phyloP scores from a whole-genome alignment of 92 coral and sea anemone species.

The Siderastrea siderea region DNA sequence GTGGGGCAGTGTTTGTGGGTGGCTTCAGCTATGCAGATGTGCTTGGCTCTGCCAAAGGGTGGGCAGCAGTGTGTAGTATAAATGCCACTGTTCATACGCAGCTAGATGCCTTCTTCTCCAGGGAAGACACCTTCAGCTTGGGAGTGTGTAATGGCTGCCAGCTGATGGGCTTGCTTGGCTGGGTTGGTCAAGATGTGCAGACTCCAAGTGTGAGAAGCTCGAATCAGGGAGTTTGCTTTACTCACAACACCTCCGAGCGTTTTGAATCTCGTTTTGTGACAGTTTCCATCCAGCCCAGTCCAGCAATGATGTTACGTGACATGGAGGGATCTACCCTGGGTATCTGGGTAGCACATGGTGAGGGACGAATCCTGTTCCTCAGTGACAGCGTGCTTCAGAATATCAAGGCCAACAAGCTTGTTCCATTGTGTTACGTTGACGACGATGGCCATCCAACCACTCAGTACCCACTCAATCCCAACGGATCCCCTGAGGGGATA shows the following conservation, averaged over 20 bases:
- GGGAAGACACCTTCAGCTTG: slow-evolving; percentile 95
- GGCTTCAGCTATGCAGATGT: slow-evolving; percentile 99
- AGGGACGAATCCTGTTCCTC: slow-evolving; percentile 84
- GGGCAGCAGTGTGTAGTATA: slow-evolving; percentile 98
- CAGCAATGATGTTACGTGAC: slow-evolving; percentile 92
- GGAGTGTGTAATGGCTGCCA: slow-evolving; percentile 99
- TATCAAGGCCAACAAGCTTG: slow-evolving; percentile 75
- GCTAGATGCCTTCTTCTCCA: slow-evolving; percentile 85
- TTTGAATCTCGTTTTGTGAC: slow-evolving; percentile 97
- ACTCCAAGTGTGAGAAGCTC: neutral
- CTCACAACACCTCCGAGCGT: slow-evolving; percentile 95
- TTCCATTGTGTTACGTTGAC: slow-evolving; percentile 90
- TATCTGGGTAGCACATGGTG: slow-evolving; percentile 98
- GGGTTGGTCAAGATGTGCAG: slow-evolving; percentile 84
- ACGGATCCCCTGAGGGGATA: slow-evolving; percentile 97
- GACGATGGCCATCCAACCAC: slow-evolving; percentile 90
- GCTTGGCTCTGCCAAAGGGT: slow-evolving; percentile 97
- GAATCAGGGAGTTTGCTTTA: slow-evolving; percentile 93
- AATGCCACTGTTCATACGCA: slow-evolving; percentile 84
- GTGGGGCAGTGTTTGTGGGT: slow-evolving; percentile 97
- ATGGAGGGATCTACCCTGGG: slow-evolving; percentile 97
- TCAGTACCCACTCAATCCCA: slow-evolving; percentile 96
- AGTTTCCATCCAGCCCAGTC: slow-evolving; percentile 88
- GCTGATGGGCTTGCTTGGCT: slow-evolving; percentile 94
- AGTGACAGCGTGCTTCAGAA: slow-evolving; percentile 73